Evolutionary conservation across 2,797 vertebrate species (phyloP).

Genomic region (Rhodeus uyekii): DNA sequence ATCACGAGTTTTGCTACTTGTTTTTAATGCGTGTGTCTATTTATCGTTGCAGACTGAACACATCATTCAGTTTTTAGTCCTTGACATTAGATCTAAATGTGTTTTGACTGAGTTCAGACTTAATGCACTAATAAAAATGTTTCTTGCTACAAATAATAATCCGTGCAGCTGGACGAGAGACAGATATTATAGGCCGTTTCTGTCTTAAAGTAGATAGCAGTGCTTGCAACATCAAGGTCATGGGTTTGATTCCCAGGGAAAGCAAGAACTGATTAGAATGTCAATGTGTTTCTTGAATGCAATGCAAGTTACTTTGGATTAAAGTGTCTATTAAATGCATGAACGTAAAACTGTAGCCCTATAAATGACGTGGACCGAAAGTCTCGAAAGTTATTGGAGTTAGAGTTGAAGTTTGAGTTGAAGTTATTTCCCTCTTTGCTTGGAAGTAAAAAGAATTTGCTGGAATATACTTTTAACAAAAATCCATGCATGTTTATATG

Average conservation of each 20-base stretch:
- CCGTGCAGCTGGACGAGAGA: not conserved
- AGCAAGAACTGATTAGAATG: too few relatives aligned
- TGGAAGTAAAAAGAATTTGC: not conserved
- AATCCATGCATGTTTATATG: not conserved
- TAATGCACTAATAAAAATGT: not conserved
- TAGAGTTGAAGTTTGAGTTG: too few relatives aligned
- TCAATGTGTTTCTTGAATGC: too few relatives aligned
- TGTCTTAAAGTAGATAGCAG: too few relatives aligned
- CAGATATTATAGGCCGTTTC: not conserved
- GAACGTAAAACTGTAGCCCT: too few relatives aligned
- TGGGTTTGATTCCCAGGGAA: too few relatives aligned
- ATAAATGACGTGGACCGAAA: too few relatives aligned
- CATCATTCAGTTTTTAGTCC: not conserved
- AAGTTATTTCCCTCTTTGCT: too few relatives aligned
- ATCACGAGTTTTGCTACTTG: constrained; percentile 6
- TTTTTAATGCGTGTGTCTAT: constrained; percentile 12
- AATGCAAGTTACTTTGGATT: too few relatives aligned
- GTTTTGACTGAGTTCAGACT: not conserved
- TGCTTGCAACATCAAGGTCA: too few relatives aligned
- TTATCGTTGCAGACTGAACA: constrained; percentile 22
- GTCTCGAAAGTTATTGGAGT: too few relatives aligned
- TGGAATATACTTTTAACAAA: not conserved
- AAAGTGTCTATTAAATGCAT: too few relatives aligned
- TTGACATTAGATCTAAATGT: not conserved
- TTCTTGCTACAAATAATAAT: not conserved